Evolutionary conservation across 2,113 vertebrate species (phyloP), one percentile per base, ranked within the genome.

Genomic region (Petroica traversi): DNA sequence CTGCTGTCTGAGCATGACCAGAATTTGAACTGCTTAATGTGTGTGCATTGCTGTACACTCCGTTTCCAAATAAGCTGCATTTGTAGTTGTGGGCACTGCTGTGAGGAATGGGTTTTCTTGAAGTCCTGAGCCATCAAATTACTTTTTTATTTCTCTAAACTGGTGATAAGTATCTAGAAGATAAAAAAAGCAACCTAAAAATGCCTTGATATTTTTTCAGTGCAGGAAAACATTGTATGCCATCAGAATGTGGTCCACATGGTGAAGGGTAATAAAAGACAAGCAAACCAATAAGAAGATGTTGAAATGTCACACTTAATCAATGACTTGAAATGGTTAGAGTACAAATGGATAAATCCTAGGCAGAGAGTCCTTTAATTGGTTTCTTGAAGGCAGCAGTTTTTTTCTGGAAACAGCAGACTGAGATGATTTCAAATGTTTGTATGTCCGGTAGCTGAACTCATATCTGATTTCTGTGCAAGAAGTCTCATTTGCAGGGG

Each of bases 1-100:
- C 77, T 57, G 8, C 68, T 95, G 80, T 85, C 82, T 94, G 91
- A 95, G 59, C 77, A 89, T 63, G 92, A 96, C 94, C 94, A 95
- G 92, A 79, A 87, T 89, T 83, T 71, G 88, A 96, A 91, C 79
- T 87, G 76, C 62, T 67, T 59, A 91, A 58, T 92, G 72, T 72
- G 26, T 90, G 62, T 19, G 10, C 19, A 2, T 57, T 59, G 22
- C 62, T 69, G 33, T 87, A 85, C 28, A 46, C 28, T 68, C 46
- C 36, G 23, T 83, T 51, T 78, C 67, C 55, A 88, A 85, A 71
- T 15, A 63, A 88, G n/a, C 29, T 83, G 34, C 57, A 79, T 67
- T 81, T 87, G n/a, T 41, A 64, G 24, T 58, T 88, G 22, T 80
- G 58, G 19, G 26, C 80, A 49, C 52, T 2, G 2, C 36, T 76